Evolutionary conservation across 2,113 vertebrate species (phyloP).

Genomic region (Clarias batrachus): DNA sequence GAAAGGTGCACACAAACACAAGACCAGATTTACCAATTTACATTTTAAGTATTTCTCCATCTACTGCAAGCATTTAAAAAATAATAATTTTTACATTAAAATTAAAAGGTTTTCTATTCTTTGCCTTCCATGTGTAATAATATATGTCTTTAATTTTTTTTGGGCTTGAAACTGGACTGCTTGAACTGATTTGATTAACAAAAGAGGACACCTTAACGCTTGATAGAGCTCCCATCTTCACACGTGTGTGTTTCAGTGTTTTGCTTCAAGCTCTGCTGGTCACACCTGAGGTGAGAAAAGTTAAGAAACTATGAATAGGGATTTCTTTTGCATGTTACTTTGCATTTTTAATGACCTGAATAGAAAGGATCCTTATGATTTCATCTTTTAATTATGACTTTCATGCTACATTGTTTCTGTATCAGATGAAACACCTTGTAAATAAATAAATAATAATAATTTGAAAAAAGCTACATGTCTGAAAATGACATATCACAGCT

Average conservation of each 20-base stretch:
- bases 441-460: no score
- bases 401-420: background rate
- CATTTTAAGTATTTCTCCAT: no score
- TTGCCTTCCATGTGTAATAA: background rate
- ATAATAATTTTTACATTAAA: no score
- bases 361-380: background rate
- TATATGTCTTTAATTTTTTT: background rate
- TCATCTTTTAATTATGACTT: background rate
- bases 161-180: background rate
- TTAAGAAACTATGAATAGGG: constrained; percentile 5
- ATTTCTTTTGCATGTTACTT: background rate
- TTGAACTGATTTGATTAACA: constrained; percentile 3
- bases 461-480: no score
- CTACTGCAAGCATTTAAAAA: no score
- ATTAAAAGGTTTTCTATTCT: background rate
- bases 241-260: background rate
- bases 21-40: no score
- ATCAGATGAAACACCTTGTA: no score
- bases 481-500: no score
- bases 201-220: background rate
- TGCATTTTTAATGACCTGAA: background rate
- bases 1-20: no score
- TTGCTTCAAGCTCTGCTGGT: constrained; percentile 7
- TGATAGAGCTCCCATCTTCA: background rate
- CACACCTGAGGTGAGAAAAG: background rate